Evolutionary conservation across 2,888 invertebrate species (phyloP), one percentile per base, ranked within the genome.

Genomic region (Pandemis cinnamomeana): DNA sequence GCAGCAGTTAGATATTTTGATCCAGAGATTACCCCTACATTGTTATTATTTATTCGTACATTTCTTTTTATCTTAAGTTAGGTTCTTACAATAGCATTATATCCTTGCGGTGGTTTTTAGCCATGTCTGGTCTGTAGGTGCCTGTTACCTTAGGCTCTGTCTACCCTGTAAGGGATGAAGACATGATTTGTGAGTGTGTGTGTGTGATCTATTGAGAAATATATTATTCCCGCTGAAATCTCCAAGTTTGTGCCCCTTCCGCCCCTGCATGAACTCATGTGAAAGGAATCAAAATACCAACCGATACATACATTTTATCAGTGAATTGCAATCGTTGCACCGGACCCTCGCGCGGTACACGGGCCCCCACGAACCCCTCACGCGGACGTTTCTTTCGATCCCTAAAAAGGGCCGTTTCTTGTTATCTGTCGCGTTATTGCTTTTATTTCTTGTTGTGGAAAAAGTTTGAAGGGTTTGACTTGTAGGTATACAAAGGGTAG

Each of bases 281-380:
- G 84, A 83, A 88, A 88, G 83, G 71, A 86, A 89, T 86, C 87
- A 86, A 87, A 89, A 90, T 87, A 87, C 86, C 86, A 80, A 81
- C 80, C 80, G 79, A 81, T 83, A 82, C 78, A 73, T 82, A 83
- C 83, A 74, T 74, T 74, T 87, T 46, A 90, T 87, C 86, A 81
- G 80, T 76, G 82, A 81, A 84, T 84, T 90, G 89, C 91, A 89
- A 89, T 88, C 85, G 83, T 77, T 88, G 88, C 87, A 88, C 83
- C 78, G 79, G 77, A 76, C 81, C 84, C 89, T n/a, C 87, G 81
- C 80, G 73, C 46, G 44, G 44, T 62, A 66, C 60, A 61, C 79
- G 81, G 58, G 27, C 55, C 55, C 55, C 55, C 46, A 61, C 79
- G 81, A 8, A 11, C 8, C 58, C 58, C 58, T 10, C 27, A 55